phyloP scores from a whole-genome alignment of 2,113 vertebrate genomes.

The Coptodon bakossiorum region DNA sequence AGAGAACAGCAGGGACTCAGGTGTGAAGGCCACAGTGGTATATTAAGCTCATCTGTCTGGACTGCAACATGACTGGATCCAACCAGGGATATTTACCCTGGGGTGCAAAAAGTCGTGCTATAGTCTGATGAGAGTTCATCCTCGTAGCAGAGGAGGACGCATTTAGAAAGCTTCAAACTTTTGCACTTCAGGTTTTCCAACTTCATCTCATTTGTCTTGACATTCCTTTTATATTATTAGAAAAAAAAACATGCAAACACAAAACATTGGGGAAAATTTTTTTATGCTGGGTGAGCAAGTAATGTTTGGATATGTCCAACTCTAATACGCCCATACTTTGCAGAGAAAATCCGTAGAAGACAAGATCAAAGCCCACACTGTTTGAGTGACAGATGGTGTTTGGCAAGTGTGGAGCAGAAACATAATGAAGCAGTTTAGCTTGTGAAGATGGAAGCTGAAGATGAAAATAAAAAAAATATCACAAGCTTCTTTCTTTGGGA shows the following conservation, averaged over 20 bases:
- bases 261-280: not conserved
- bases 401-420: not conserved
- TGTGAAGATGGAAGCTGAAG: not conserved
- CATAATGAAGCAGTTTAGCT: not conserved
- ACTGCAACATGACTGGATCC: not conserved
- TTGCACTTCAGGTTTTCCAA: not conserved
- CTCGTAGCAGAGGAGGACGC: not conserved
- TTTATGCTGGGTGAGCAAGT: not conserved
- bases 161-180: not conserved
- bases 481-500: not conserved
- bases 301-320: not conserved
- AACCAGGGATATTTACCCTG: not conserved
- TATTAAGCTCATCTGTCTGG: not conserved
- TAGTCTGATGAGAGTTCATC: not conserved
- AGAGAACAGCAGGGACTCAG: slow-evolving; percentile 12
- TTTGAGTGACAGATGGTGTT: not conserved
- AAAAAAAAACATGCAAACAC: not conserved
- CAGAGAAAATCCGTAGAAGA: not conserved
- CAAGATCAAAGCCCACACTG: not conserved
- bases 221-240: not conserved
- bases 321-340: not conserved
- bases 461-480: not conserved
- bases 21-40: not conserved
- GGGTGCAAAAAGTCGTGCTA: not conserved
- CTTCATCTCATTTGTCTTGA: not conserved